Evolutionary conservation across 2,888 invertebrate genomes (phyloP).

Genomic region (Acronicta aceris): DNA sequence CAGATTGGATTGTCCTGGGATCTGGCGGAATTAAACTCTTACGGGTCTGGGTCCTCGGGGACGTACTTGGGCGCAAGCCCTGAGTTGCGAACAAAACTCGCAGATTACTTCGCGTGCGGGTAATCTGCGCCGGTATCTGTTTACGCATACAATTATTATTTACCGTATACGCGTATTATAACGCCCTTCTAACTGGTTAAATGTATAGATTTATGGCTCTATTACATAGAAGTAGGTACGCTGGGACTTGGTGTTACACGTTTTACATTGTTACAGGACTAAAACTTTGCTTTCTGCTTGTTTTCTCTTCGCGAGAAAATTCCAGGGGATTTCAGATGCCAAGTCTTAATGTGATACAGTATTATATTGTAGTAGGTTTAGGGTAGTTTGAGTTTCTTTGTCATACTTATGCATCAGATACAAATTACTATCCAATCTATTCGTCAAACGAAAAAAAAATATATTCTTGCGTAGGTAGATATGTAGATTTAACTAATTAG

Average conservation of each 20-base stretch:
- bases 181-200: conserved; percentile 10
- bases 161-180: conserved; percentile 33
- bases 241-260: conserved; percentile 14
- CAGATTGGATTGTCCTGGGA: conserved; percentile 60
- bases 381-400: too few species aligned
- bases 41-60: conserved; percentile 11
- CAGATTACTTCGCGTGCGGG: conserved; percentile 44
- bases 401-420: too few species aligned
- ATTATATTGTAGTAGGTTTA: conserved; percentile 1
- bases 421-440: neutral
- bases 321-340: conserved; percentile 14
- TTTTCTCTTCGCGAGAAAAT: conserved; percentile 5
- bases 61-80: neutral
- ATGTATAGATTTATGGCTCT: conserved; percentile 28
- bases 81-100: conserved; percentile 16
- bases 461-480: too few species aligned
- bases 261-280: conserved; percentile 4
- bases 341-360: conserved; percentile 21
- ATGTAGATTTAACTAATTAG: too few species aligned
- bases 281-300: conserved; percentile 1
- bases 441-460: too few species aligned
- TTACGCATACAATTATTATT: conserved; percentile 39
- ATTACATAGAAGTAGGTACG: conserved; percentile 12
- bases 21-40: conserved; percentile 55
- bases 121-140: conserved; percentile 39